Percentiles rank a stretch among this genome's conserved stretches.
phyloP scores from a whole-genome alignment of 2,797 vertebrate genomes.

The Nyctibius grandis region DNA sequence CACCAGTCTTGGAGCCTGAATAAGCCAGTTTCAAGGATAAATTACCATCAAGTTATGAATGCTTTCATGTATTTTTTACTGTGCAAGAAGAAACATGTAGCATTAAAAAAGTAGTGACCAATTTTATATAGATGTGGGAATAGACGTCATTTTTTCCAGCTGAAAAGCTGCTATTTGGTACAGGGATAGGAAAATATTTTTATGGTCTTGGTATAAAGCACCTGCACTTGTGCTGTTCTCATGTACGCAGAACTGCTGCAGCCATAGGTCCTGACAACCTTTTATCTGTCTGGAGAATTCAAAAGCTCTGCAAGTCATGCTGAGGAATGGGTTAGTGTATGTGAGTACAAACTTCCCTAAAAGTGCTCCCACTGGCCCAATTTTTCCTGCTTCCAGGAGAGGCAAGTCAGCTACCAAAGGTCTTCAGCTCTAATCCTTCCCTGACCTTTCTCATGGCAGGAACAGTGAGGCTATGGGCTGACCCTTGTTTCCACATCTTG shows the following conservation, averaged over 20 bases:
- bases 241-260: background rate
- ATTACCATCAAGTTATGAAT: background rate
- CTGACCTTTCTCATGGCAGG: background rate
- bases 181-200: conserved; percentile 12
- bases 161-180: background rate
- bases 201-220: background rate
- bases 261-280: background rate
- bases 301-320: background rate
- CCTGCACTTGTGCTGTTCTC: background rate
- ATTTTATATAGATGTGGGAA: background rate
- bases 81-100: background rate
- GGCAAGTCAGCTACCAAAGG: background rate
- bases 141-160: background rate
- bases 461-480: background rate
- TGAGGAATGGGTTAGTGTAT: background rate
- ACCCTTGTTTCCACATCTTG: background rate
- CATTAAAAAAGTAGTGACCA: background rate
- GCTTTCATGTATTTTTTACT: conserved; percentile 12
- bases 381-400: background rate
- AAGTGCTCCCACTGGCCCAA: background rate
- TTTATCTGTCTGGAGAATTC: background rate
- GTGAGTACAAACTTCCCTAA: background rate
- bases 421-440: background rate
- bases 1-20: background rate
- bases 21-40: conserved; percentile 19